Evolutionary conservation across 2,113 vertebrate genomes (phyloP).

Genomic region (Mesoclemmys tuberculata): DNA sequence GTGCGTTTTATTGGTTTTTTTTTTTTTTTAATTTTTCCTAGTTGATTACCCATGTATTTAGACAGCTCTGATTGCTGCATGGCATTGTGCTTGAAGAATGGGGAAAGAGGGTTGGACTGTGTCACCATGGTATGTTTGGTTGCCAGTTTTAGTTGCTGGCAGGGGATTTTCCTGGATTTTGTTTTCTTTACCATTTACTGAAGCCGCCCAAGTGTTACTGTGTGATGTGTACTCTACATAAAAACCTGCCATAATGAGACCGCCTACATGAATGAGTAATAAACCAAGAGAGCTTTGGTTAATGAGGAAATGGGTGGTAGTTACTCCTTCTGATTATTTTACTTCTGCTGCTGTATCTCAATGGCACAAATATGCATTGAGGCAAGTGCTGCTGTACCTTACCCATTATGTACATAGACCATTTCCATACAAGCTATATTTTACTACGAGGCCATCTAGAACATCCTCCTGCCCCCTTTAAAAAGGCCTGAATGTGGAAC

Average conservation of each 20-base stretch:
- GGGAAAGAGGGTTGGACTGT: background rate
- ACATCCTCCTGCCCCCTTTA: background rate
- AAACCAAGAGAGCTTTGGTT: accelerated
- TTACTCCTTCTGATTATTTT: background rate
- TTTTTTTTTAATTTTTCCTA: background rate
- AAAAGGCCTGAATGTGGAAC: background rate
- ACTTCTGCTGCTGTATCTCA: background rate
- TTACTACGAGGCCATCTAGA: background rate
- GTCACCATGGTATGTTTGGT: background rate
- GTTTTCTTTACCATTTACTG: background rate
- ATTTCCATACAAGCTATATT: background rate
- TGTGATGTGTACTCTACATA: background rate
- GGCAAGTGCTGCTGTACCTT: background rate
- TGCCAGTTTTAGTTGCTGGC: background rate
- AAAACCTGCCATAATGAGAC: background rate
- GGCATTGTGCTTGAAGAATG: background rate
- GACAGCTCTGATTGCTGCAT: background rate
- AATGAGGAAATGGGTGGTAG: background rate
- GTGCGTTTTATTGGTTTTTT: no score
- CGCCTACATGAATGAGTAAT: background rate
- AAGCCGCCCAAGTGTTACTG: background rate
- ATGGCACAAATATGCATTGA: background rate
- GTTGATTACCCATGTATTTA: background rate
- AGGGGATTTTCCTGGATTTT: background rate
- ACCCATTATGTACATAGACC: background rate